Evolutionary conservation across 2,113 vertebrate genomes (phyloP).

Genomic region (Corythoichthys haematopterus): DNA sequence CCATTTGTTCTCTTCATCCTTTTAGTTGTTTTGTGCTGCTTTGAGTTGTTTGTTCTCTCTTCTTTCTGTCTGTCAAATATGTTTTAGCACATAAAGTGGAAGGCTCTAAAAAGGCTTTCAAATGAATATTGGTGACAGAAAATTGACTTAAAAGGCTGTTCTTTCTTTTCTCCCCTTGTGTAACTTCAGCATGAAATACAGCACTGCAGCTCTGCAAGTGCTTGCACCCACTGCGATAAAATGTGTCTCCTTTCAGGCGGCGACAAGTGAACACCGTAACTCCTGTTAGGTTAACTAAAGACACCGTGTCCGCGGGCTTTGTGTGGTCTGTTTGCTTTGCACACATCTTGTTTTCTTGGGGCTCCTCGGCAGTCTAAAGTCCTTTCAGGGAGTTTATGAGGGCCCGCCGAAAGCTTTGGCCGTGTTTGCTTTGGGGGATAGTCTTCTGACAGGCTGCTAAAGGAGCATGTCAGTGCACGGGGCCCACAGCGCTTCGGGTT

Average conservation of each 20-base stretch:
- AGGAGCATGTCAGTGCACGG: slow-evolving; percentile 73
- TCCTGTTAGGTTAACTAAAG: slow-evolving; percentile 60
- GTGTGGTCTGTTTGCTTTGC: slow-evolving; percentile 66
- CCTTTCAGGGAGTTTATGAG: slow-evolving; percentile 70
- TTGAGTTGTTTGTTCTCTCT: too few relatives aligned
- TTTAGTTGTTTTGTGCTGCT: too few relatives aligned
- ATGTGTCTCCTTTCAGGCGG: slow-evolving; percentile 47
- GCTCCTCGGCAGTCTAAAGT: slow-evolving; percentile 62
- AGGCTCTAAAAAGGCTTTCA: neutral
- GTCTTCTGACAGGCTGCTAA: slow-evolving; percentile 76
- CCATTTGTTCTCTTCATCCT: too few relatives aligned
- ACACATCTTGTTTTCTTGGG: slow-evolving; percentile 71
- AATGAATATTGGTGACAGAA: slow-evolving; percentile 7
- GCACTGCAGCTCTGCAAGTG: slow-evolving; percentile 32
- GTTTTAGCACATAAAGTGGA: neutral
- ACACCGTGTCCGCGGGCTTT: slow-evolving; percentile 66
- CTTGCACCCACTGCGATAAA: slow-evolving; percentile 59
- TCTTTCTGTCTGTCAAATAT: neutral
- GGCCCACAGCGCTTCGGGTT: slow-evolving; percentile 66
- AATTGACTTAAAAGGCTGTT: slow-evolving; percentile 29
- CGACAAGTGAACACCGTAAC: slow-evolving; percentile 42
- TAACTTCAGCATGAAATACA: slow-evolving; percentile 49
- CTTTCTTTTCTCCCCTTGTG: slow-evolving; percentile 1
- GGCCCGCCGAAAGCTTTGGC: slow-evolving; percentile 51
- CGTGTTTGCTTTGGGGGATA: slow-evolving; percentile 77